Conservation (phyloP, 1,140 invertebrate species). For the Pararge aegeria region DNA sequence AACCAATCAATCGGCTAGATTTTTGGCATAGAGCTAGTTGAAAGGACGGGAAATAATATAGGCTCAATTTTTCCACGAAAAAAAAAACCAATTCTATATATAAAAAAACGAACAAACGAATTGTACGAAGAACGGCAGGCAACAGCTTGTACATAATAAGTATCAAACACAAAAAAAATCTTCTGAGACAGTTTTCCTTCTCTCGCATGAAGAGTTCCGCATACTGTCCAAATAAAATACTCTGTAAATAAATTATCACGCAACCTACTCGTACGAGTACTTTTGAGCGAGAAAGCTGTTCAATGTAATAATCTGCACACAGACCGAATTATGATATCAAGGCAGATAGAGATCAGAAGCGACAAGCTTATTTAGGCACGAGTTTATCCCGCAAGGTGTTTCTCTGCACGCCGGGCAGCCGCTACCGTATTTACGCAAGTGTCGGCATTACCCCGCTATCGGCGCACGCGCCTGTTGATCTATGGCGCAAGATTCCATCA, state of each 20-base stretch:
- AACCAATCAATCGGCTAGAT: too few relatives aligned
- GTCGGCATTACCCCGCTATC: slow-evolving; percentile 56
- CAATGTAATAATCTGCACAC: neutral
- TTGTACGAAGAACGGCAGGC: too few relatives aligned
- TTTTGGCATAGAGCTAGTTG: too few relatives aligned
- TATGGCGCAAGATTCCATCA: slow-evolving; percentile 69
- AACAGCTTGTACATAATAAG: too few relatives aligned
- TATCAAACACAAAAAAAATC: too few relatives aligned
- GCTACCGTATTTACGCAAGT: slow-evolving; percentile 70
- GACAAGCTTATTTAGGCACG: slow-evolving; percentile 32
- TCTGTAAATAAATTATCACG: neutral
- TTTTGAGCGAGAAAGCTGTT: slow-evolving; percentile 20
- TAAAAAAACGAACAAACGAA: too few relatives aligned
- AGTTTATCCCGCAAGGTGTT: slow-evolving; percentile 34
- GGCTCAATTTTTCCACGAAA: too few relatives aligned
- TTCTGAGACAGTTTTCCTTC: too few relatives aligned
- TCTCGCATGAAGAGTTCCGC: too few relatives aligned
- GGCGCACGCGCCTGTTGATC: slow-evolving; percentile 57
- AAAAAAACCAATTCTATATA: too few relatives aligned
- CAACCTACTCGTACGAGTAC: slow-evolving; percentile 5
- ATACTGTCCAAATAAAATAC: too few relatives aligned
- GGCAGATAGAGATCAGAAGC: slow-evolving; percentile 27
- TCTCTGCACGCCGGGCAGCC: slow-evolving; percentile 29
- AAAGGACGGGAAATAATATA: too few relatives aligned
- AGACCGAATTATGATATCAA: slow-evolving; percentile 30